These are phyloP conservation scores for Odontamblyopus rebecca DNA, from an alignment of 2,797 vertebrate species.

Conservation along the genomic window DNA sequence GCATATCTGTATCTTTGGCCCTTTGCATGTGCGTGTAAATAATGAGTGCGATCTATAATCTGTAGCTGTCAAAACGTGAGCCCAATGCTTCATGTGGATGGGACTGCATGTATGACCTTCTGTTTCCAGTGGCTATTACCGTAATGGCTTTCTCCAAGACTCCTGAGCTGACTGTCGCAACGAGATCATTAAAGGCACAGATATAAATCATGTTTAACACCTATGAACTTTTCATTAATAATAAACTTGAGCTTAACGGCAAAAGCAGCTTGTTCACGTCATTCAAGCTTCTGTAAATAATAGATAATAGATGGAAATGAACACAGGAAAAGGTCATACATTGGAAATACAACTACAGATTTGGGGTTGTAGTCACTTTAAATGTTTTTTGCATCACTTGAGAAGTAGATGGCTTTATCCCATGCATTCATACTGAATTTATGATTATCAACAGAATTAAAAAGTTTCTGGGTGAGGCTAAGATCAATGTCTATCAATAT, in stretches of 20 bases:
- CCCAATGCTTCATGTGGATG: not conserved
- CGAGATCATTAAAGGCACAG: conserved; percentile 45
- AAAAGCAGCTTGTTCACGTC: conserved; percentile 6
- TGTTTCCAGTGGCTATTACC: conserved; percentile 32
- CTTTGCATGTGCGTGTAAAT: conserved; percentile 25
- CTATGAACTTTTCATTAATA: conserved; percentile 46
- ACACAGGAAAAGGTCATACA: not conserved
- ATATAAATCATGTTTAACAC: conserved; percentile 55
- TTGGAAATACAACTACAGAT: not conserved
- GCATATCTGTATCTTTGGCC: conserved; percentile 14
- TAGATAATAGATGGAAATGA: not conserved
- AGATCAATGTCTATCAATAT: not conserved
- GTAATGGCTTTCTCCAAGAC: conserved; percentile 47
- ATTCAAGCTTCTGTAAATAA: conserved; percentile 11
- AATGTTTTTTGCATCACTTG: not conserved
- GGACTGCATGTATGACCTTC: conserved; percentile 20
- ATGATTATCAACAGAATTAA: not conserved
- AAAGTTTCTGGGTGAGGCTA: not conserved
- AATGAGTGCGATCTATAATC: conserved; percentile 49
- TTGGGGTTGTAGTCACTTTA: not conserved
- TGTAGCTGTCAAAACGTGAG: conserved; percentile 22
- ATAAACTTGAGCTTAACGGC: conserved; percentile 26
- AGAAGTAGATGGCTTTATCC: not conserved
- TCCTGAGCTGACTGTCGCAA: conserved; percentile 27
- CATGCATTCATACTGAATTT: not conserved